Percentiles rank a stretch among this genome's conserved stretches.
Conservation (phyloP, 2,113 vertebrate species). For the Sprattus sprattus region DNA sequence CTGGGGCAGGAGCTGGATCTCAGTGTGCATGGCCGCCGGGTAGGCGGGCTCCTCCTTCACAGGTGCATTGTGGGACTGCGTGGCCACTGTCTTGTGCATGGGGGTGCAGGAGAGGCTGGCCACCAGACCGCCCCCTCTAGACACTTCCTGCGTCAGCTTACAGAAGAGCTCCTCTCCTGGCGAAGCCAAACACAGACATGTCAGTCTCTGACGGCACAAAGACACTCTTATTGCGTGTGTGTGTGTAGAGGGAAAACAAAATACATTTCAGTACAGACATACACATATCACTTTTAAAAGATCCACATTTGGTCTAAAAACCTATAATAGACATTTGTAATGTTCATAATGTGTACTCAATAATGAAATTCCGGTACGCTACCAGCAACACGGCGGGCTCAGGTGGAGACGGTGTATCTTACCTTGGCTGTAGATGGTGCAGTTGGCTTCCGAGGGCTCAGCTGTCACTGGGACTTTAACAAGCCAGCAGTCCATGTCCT, state of each 20-base stretch:
- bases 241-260: too few relatives aligned
- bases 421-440: constrained; percentile 85
- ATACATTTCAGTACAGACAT: not conserved
- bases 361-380: not conserved
- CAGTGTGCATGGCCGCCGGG: constrained; percentile 68
- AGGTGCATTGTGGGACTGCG: constrained; percentile 51
- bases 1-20: constrained; percentile 95
- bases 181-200: not conserved
- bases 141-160: constrained; percentile 74
- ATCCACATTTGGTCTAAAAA: not conserved
- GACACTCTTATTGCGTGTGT: not conserved
- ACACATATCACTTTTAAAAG: not conserved
- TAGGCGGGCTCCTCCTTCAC: constrained; percentile 73
- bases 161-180: constrained; percentile 85
- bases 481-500: constrained; percentile 84
- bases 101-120: constrained; percentile 66
- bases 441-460: constrained; percentile 71
- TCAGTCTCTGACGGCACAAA: not conserved
- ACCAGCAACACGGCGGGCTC: not conserved
- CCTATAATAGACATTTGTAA: not conserved
- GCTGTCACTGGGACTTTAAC: constrained; percentile 71
- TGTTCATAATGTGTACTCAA: not conserved
- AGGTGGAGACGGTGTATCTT: not conserved
- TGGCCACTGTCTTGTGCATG: constrained; percentile 42
- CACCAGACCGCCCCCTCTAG: constrained; percentile 62